These are phyloP conservation scores for Aplysina aerophoba DNA, from an alignment of 37 sponge, comb jelly and placozoan species.

Conservation along the genomic window DNA sequence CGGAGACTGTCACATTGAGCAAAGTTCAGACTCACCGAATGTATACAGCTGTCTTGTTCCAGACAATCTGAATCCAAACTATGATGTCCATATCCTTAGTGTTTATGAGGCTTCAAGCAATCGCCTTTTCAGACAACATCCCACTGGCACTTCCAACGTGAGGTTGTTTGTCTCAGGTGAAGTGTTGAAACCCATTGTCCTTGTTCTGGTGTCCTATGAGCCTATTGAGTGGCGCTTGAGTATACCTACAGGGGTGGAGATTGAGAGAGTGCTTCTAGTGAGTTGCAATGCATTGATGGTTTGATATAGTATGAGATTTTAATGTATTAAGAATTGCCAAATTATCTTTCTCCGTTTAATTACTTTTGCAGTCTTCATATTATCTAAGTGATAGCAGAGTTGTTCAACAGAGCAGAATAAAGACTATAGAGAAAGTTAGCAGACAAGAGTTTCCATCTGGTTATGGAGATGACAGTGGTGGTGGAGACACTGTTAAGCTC, in stretches of 20 bases:
- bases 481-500: background rate
- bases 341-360: too few relatives aligned
- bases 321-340: too few relatives aligned
- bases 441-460: background rate
- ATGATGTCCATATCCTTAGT: conserved; percentile 26
- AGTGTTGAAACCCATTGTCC: conserved; percentile 7
- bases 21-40: background rate
- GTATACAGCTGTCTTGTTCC: conserved; percentile 22
- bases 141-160: background rate
- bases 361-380: too few relatives aligned
- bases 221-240: conserved; percentile 27
- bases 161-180: background rate
- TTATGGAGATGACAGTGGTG: conserved; percentile 14
- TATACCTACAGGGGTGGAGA: conserved; percentile 7
- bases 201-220: conserved; percentile 33
- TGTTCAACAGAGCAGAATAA: too few relatives aligned
- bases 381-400: too few relatives aligned
- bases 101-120: background rate
- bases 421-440: too few relatives aligned
- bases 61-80: conserved; percentile 5
- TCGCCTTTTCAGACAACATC: background rate
- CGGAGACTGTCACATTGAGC: conserved; percentile 3
- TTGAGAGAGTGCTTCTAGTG: conserved; percentile 23
- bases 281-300: background rate
- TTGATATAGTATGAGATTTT: too few relatives aligned